phyloP scores from a whole-genome alignment of 1,140 invertebrate genomes.

The Lycorma delicatula region DNA sequence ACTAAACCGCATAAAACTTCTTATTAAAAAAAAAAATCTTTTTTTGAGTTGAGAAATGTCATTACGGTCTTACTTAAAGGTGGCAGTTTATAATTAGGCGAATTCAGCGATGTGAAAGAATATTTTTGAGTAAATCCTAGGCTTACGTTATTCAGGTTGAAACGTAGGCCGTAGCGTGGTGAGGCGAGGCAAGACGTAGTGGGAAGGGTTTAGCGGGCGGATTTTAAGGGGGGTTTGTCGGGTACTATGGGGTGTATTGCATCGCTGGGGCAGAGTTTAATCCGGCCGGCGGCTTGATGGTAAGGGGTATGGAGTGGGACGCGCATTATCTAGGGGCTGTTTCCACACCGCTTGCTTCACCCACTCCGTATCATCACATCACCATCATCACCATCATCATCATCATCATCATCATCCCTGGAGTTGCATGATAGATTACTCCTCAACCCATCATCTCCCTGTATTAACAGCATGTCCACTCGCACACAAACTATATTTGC shows the following conservation, averaged over 20 bases:
- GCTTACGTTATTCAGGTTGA: no score
- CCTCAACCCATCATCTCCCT: neutral
- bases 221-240: neutral
- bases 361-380: neutral
- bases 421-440: conserved; percentile 5
- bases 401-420: no score
- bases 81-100: no score
- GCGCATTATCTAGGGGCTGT: conserved; percentile 5
- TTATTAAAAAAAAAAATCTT: no score
- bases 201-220: neutral
- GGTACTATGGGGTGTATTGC: neutral
- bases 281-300: neutral
- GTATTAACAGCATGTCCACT: neutral
- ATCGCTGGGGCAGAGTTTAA: conserved; percentile 4
- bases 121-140: no score
- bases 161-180: neutral
- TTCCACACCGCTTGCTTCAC: neutral
- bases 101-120: no score
- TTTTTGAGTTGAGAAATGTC: no score
- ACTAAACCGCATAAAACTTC: no score
- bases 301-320: no score
- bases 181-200: neutral
- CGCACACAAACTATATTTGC: neutral
- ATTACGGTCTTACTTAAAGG: no score
- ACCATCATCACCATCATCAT: conserved; percentile 3